Base-by-base conservation (phyloP, 2,797 vertebrate species). In the Pelobates cultripes region DNA sequence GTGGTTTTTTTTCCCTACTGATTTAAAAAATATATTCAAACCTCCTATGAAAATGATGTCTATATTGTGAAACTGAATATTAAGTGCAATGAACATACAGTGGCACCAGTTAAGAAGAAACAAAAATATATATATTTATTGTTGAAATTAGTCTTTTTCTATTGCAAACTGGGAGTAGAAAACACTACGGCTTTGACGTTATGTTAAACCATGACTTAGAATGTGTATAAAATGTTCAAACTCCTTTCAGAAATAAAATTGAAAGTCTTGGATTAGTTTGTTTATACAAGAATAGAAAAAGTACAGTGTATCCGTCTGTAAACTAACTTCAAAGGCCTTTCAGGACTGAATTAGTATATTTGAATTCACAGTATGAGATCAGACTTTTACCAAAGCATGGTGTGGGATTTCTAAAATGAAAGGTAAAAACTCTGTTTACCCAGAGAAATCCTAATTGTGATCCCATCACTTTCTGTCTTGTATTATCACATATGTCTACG, bases 311-410 rank as follows among this genome's bases (percentile, higher is more conserved):
- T 92, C 92, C 88, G 70, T 93, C 90, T 92, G 91, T 91, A 93
- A 88, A 90, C 53, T 85, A 87, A 95, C 94, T 95, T 96, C 95
- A 97, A 97, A 96, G 95, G 74, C 63, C 85, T 89, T 88, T 57
- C 87, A 86, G 80, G 84, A 79, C 87, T 80, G 79, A 88, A 86
- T 88, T 83, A 92, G 92, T 93, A 88, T 95, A 94, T 97, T 96
- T 96, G 89, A 93, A 93, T 88, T 94, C 94, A 71, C 94, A 92
- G 94, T 94, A 85, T 93, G 95, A 94, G 87, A 90, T 88, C 93
- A 42, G 89, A 92, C 91, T 93, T 90, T 88, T 79, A 78, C 77
- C 73, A 83, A 87, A 89, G 89, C 87, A 13, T 80, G 80, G 78
- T 78, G 77, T 77, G 81, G 43, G 70, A 74, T 61, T 74, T 73